Evolutionary conservation across 2,113 vertebrate genomes (phyloP).

Genomic region (Colistium nudipinnis): DNA sequence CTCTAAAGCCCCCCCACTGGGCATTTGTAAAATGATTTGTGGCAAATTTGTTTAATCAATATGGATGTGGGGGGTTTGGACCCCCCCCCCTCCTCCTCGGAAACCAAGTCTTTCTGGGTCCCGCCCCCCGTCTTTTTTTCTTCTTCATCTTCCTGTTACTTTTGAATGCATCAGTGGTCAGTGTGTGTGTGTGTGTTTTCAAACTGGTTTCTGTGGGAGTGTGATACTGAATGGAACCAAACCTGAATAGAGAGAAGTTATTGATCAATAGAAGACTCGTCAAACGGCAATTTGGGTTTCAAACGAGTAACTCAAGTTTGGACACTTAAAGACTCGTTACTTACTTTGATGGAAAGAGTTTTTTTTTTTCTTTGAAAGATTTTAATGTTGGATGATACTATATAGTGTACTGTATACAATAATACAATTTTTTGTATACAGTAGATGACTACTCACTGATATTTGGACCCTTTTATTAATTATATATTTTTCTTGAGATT

Average conservation of each 20-base stretch:
- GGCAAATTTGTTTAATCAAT: slow-evolving; percentile 99
- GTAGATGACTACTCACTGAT: no score
- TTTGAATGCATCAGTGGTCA: slow-evolving; percentile 47
- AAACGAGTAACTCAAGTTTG: slow-evolving; percentile 40
- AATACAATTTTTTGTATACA: no score
- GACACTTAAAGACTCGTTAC: not conserved
- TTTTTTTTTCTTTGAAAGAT: no score
- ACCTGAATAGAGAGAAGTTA: slow-evolving; percentile 15
- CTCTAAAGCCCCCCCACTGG: slow-evolving; percentile 90
- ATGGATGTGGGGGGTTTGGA: slow-evolving; percentile 85
- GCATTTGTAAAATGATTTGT: slow-evolving; percentile 99
- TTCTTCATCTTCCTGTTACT: slow-evolving; percentile 2
- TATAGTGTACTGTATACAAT: no score
- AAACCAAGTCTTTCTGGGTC: slow-evolving; percentile 23
- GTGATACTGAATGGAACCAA: not conserved
- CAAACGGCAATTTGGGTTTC: slow-evolving; percentile 9
- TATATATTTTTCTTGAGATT: no score
- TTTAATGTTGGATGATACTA: no score
- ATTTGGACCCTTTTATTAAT: no score
- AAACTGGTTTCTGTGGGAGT: not conserved
- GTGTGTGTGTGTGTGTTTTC: not conserved
- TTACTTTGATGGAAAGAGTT: no score
- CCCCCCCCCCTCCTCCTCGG: slow-evolving; percentile 79
- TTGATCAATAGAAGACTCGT: slow-evolving; percentile 6
- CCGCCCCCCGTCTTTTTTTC: not conserved